Evolutionary conservation across 2,113 vertebrate species (phyloP).

Genomic region (Eptesicus fuscus): DNA sequence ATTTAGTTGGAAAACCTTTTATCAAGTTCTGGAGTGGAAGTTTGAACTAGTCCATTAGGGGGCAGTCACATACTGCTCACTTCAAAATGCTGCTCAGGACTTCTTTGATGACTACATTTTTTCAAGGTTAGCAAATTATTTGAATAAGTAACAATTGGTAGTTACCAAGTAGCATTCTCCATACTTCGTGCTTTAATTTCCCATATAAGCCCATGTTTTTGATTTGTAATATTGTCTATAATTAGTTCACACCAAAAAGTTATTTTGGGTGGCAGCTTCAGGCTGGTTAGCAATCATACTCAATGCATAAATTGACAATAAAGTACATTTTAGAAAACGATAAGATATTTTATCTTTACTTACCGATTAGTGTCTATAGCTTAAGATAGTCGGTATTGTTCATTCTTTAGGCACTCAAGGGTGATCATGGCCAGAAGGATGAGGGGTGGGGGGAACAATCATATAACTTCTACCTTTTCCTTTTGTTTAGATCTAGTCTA

Average conservation of each 20-base stretch:
- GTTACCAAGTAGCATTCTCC: neutral
- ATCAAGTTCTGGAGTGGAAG: neutral
- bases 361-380: neutral
- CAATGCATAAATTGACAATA: constrained; percentile 5
- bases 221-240: neutral
- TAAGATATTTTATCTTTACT: neutral
- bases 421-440: neutral
- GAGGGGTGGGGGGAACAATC: neutral
- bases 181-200: neutral
- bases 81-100: neutral
- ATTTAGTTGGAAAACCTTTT: neutral
- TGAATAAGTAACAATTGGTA: neutral
- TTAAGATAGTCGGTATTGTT: neutral
- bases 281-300: neutral
- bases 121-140: constrained; percentile 53
- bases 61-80: constrained; percentile 68
- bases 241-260: neutral
- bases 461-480: neutral
- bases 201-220: neutral
- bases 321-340: neutral
- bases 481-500: neutral
- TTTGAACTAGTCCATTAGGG: constrained; percentile 66
- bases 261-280: neutral
- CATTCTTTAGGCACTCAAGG: neutral
- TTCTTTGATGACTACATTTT: rapidly evolving